A percentile compares a stretch with the other conserved stretches of the same genome.
Evolutionary conservation across 2,113 vertebrate genomes (phyloP).

Genomic region (Benitochromis conjunctus): DNA sequence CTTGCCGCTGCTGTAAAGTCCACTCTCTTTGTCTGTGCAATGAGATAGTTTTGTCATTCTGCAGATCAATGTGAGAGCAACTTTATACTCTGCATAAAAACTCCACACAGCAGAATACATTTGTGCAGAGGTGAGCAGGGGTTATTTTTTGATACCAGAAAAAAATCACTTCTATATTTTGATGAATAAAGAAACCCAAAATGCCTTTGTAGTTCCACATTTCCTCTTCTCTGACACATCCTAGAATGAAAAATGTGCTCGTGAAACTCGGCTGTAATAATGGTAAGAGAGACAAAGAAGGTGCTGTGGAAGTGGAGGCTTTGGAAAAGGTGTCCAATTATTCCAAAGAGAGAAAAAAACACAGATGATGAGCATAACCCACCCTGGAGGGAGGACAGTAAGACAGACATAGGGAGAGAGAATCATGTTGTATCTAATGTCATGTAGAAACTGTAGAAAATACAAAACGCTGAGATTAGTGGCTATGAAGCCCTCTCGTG

Average conservation of each 20-base stretch:
- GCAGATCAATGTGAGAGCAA: background rate
- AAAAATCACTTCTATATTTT: background rate
- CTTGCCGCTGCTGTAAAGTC: background rate
- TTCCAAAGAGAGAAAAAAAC: slow-evolving; percentile 15
- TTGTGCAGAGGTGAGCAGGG: background rate
- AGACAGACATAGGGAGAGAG: background rate
- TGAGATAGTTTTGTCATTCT: background rate
- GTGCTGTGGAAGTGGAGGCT: slow-evolving; percentile 4
- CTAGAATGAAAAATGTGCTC: background rate
- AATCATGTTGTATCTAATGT: slow-evolving; percentile 1
- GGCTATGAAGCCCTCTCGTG: background rate
- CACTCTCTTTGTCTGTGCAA: background rate
- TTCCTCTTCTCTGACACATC: background rate
- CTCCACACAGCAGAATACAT: background rate
- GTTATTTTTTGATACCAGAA: background rate
- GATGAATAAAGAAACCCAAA: background rate
- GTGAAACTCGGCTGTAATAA: background rate
- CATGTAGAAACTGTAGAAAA: background rate
- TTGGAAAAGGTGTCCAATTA: slow-evolving; percentile 58
- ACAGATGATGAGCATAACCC: slow-evolving; percentile 15
- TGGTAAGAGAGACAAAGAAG: background rate
- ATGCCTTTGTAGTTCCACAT: background rate
- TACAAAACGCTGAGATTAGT: background rate
- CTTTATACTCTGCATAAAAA: background rate
- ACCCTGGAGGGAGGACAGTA: slow-evolving; percentile 21